phyloP scores from a whole-genome alignment of 2,888 invertebrate species.

The Paralinhomoeus sp. region DNA sequence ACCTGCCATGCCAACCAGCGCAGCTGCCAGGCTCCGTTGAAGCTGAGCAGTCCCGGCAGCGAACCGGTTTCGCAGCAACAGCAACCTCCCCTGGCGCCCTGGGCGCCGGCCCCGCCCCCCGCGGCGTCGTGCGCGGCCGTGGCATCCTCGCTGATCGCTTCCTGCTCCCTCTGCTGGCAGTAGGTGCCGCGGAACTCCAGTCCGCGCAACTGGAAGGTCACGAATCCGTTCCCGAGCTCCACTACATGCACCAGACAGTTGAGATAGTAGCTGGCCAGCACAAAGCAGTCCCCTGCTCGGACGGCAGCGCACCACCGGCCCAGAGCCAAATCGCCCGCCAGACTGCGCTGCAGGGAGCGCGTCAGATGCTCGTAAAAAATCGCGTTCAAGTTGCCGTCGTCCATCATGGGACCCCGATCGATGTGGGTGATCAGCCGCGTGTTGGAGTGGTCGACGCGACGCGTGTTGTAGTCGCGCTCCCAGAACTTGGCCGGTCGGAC shows the following conservation, averaged over 20 bases:
- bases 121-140: too few species aligned
- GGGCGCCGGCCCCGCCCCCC: too few species aligned
- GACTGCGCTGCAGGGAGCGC: slow-evolving; percentile 54
- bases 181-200: slow-evolving; percentile 90
- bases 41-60: slow-evolving; percentile 48
- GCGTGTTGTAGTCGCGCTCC: slow-evolving; percentile 63
- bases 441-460: slow-evolving; percentile 86
- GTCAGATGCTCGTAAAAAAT: slow-evolving; percentile 98
- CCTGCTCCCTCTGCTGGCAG: slow-evolving; percentile 93
- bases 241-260: slow-evolving; percentile 94
- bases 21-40: slow-evolving; percentile 89
- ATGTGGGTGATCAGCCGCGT: slow-evolving; percentile 78
- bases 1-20: slow-evolving; percentile 94
- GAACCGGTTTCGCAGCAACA: slow-evolving; percentile 77
- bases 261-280: slow-evolving; percentile 85
- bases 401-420: slow-evolving; percentile 34
- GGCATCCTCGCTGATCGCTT: slow-evolving; percentile 89
- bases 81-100: slow-evolving; percentile 37
- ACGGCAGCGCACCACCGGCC: slow-evolving; percentile 75
- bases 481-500: slow-evolving; percentile 98
- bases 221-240: slow-evolving; percentile 85
- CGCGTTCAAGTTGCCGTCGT: slow-evolving; percentile 86
- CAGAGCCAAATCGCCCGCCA: slow-evolving; percentile 71
- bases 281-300: slow-evolving; percentile 88
- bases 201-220: slow-evolving; percentile 89